Conservation (phyloP, 2,888 invertebrate species). For the Sphecodes monilicornis region DNA sequence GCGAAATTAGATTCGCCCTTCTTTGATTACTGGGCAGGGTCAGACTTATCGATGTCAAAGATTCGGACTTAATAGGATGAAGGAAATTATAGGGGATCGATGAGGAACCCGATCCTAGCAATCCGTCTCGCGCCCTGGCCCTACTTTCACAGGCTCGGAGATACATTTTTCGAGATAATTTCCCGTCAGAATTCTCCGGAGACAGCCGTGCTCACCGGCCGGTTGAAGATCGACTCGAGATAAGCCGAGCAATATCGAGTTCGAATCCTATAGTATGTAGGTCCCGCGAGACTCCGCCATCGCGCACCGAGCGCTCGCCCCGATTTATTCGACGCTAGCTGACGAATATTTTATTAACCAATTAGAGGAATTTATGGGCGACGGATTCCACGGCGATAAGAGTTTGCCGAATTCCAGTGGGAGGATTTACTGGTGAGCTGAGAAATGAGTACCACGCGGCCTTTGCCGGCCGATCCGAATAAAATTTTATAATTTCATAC, state of each 20-base stretch:
- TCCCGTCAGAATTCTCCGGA: conserved; percentile 71
- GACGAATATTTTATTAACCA: conserved; percentile 72
- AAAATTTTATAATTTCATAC: conserved; percentile 49
- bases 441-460: background rate
- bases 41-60: conserved; percentile 45
- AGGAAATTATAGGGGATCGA: conserved; percentile 2
- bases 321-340: conserved; percentile 56
- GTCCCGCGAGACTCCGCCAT: conserved; percentile 25
- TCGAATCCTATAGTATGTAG: conserved; percentile 60
- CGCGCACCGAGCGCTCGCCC: conserved; percentile 19
- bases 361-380: conserved; percentile 65
- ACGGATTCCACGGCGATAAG: conserved; percentile 47
- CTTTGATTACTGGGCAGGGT: conserved; percentile 20
- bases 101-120: conserved; percentile 45
- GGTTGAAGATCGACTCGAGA: conserved; percentile 46
- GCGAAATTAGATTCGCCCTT: conserved; percentile 59
- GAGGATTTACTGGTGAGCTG: conserved; percentile 23
- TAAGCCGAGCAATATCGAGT: conserved; percentile 65
- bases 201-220: conserved; percentile 60
- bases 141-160: conserved; percentile 36
- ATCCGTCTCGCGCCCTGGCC: conserved; percentile 60
- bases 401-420: conserved; percentile 32
- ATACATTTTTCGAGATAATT: conserved; percentile 79
- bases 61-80: conserved; percentile 17
- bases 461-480: conserved; percentile 13